Conservation (phyloP, 2,888 invertebrate species). For the Eupithecia tripunctaria region DNA sequence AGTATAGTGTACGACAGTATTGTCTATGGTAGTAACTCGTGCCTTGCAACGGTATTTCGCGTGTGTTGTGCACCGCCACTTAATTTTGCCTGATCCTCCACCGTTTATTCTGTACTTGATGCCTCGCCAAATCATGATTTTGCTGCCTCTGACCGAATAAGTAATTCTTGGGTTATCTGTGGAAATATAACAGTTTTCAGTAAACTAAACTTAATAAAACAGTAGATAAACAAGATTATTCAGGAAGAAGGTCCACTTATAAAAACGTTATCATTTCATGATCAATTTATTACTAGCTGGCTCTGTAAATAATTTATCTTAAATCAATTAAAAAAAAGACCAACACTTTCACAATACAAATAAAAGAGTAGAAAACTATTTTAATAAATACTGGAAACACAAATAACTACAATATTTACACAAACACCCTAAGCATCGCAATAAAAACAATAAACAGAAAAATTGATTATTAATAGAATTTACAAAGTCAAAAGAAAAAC, state of each 20-base stretch:
- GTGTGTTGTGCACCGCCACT: not conserved
- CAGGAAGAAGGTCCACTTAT: not conserved
- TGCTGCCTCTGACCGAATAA: conserved; percentile 5
- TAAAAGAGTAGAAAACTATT: too few relatives aligned
- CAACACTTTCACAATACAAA: too few relatives aligned
- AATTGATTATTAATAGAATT: too few relatives aligned
- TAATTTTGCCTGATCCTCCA: not conserved
- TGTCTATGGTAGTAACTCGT: not conserved
- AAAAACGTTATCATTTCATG: not conserved
- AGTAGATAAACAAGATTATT: not conserved
- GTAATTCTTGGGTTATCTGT: not conserved
- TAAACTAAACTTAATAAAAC: not conserved
- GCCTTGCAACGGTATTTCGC: conserved; percentile 1
- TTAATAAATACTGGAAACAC: too few relatives aligned
- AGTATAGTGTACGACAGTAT: not conserved
- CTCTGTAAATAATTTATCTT: not conserved
- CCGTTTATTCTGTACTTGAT: conserved; percentile 12
- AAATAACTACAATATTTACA: too few relatives aligned
- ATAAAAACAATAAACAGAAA: too few relatives aligned
- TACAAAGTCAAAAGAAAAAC: too few relatives aligned
- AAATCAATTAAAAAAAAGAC: too few relatives aligned
- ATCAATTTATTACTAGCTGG: not conserved
- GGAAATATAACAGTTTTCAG: not conserved
- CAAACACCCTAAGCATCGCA: too few relatives aligned
- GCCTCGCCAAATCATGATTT: conserved; percentile 8